Evolutionary conservation across 1,140 invertebrate species (phyloP).

Genomic region (Pteromalus puparum): DNA sequence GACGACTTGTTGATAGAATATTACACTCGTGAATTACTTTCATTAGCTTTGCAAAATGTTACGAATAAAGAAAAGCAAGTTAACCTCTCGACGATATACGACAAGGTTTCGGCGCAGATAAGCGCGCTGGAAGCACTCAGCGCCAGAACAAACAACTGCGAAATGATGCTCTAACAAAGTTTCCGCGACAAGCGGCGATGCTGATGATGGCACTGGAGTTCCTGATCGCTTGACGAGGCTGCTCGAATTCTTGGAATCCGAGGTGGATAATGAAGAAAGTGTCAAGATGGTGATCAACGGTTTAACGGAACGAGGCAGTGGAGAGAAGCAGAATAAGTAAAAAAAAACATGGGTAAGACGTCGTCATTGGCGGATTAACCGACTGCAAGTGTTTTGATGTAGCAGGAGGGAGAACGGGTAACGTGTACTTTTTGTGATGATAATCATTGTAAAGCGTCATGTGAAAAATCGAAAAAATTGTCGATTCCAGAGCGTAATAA

Average conservation of each 20-base stretch:
- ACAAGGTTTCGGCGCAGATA: slow-evolving; percentile 62
- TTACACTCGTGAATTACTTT: too few species aligned
- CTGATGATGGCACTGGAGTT: background rate
- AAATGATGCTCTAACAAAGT: slow-evolving; percentile 59
- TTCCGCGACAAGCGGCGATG: background rate
- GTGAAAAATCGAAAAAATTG: slow-evolving; percentile 43
- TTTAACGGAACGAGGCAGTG: background rate
- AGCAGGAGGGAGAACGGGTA: background rate
- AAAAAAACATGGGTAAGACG: background rate
- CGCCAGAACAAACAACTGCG: slow-evolving; percentile 62
- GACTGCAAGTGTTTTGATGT: background rate
- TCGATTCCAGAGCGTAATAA: background rate
- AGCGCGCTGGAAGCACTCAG: slow-evolving; percentile 60
- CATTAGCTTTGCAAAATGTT: slow-evolving; percentile 50
- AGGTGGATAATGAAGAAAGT: background rate
- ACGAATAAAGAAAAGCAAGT: slow-evolving; percentile 33
- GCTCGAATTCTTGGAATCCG: background rate
- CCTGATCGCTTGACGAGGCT: background rate
- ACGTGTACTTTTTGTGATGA: background rate
- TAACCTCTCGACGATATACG: slow-evolving; percentile 58
- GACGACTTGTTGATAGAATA: too few species aligned
- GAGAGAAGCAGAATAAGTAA: background rate
- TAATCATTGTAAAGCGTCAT: slow-evolving; percentile 40
- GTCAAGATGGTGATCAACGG: background rate
- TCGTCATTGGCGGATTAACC: background rate